Percentiles rank a stretch among this genome's conserved stretches.
phyloP scores from a whole-genome alignment of 2,113 vertebrate species.

The Picathartes gymnocephalus region DNA sequence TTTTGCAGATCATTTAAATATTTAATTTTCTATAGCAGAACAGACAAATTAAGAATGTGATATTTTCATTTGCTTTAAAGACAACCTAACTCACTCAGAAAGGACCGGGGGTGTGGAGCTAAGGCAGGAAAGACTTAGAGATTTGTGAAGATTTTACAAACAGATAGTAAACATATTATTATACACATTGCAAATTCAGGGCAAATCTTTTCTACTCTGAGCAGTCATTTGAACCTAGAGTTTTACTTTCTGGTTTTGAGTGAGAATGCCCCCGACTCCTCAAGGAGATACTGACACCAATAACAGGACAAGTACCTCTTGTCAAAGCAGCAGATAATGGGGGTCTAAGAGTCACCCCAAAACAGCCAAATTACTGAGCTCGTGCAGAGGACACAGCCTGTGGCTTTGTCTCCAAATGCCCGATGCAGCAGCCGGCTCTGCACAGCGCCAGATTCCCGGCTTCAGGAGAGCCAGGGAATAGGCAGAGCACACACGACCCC shows the following conservation, averaged over 20 bases:
- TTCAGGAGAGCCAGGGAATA: background rate
- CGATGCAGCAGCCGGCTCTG: rapidly evolving
- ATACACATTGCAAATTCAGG: background rate
- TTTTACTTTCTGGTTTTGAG: background rate
- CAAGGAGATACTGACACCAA: background rate
- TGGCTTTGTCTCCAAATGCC: background rate
- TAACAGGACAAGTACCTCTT: background rate
- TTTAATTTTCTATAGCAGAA: background rate
- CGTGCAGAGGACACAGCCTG: background rate
- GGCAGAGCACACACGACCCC: background rate
- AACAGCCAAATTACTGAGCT: background rate
- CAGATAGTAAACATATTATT: background rate
- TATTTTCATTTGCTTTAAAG: background rate
- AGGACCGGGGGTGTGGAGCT: background rate
- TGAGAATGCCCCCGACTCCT: background rate
- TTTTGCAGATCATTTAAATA: background rate
- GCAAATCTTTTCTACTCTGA: background rate
- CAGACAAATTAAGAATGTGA: rapidly evolving
- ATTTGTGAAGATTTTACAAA: background rate
- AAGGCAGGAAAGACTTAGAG: background rate
- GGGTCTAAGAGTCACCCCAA: no score
- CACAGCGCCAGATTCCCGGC: background rate
- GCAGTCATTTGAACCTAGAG: background rate
- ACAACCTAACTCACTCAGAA: background rate
- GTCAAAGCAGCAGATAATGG: background rate